Evolutionary conservation across 2,113 vertebrate species (phyloP).

Genomic region (Butastur rufipennis): DNA sequence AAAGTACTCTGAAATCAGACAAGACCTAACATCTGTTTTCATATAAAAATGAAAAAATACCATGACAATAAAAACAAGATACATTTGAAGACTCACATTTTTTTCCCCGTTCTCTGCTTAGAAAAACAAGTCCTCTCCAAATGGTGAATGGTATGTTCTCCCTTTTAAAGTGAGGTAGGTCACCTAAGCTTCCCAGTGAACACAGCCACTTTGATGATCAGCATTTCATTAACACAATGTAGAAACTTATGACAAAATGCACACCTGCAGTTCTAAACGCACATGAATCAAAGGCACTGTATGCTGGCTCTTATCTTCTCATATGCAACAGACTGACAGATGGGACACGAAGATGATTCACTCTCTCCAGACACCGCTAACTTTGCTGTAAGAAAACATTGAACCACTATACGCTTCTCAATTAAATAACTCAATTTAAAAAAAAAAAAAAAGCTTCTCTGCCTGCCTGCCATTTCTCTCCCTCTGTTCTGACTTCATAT

Average conservation of each 20-base stretch:
- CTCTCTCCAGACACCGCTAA: background rate
- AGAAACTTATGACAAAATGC: background rate
- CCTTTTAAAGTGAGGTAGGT: background rate
- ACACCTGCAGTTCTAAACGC: background rate
- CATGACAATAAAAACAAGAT: background rate
- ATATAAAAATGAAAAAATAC: background rate
- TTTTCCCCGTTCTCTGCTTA: background rate
- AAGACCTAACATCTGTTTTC: background rate
- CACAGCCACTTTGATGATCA: background rate
- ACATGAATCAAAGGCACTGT: background rate
- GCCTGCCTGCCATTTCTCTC: background rate
- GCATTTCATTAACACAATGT: background rate
- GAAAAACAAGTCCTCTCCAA: background rate
- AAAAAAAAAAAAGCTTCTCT: background rate
- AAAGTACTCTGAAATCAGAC: background rate
- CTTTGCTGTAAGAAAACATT: background rate
- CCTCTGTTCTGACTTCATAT: background rate
- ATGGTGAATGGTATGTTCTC: rapidly evolving
- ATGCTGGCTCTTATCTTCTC: background rate
- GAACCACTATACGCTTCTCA: background rate
- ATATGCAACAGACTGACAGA: background rate
- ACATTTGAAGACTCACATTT: background rate
- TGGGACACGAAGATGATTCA: constrained; percentile 40
- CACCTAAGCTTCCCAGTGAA: background rate
- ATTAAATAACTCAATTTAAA: background rate